Conservation (phyloP, 53 echinoderm and acorn worm genomes). For the Antedon mediterranea region DNA sequence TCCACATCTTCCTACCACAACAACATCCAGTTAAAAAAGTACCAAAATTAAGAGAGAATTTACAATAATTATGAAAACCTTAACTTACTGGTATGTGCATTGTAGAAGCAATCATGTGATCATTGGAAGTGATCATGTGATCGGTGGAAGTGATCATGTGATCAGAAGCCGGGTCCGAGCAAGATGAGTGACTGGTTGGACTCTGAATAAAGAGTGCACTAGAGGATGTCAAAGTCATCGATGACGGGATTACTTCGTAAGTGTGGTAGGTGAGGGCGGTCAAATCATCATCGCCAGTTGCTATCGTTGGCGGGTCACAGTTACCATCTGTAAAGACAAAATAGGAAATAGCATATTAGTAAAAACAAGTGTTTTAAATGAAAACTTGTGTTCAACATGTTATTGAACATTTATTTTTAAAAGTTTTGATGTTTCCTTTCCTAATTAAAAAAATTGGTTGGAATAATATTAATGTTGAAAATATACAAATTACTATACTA, state of each 20-base stretch:
- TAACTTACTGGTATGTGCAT: neutral
- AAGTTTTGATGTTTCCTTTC: neutral
- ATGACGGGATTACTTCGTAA: slow-evolving; percentile 22
- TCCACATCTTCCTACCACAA: too few relatives aligned
- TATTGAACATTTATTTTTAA: neutral
- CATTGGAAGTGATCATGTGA: neutral
- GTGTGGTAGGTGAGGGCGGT: neutral
- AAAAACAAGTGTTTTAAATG: too few relatives aligned
- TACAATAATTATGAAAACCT: too few relatives aligned
- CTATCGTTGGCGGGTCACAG: neutral
- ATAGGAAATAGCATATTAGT: too few relatives aligned
- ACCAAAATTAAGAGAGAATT: too few relatives aligned
- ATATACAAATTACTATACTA: too few relatives aligned
- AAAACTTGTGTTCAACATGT: too few relatives aligned
- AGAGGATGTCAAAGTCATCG: slow-evolving; percentile 20
- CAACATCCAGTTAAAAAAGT: too few relatives aligned
- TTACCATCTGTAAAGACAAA: neutral
- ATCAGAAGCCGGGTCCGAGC: neutral
- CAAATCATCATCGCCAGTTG: neutral
- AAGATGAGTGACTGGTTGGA: neutral
- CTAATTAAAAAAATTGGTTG: too few relatives aligned
- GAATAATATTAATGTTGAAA: too few relatives aligned
- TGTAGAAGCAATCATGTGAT: neutral
- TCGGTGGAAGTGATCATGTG: neutral
- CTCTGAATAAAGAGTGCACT: slow-evolving; percentile 23